These are phyloP conservation scores for Drosophila incognita DNA, from an alignment of 2,888 invertebrate species.

Conservation along the genomic window DNA sequence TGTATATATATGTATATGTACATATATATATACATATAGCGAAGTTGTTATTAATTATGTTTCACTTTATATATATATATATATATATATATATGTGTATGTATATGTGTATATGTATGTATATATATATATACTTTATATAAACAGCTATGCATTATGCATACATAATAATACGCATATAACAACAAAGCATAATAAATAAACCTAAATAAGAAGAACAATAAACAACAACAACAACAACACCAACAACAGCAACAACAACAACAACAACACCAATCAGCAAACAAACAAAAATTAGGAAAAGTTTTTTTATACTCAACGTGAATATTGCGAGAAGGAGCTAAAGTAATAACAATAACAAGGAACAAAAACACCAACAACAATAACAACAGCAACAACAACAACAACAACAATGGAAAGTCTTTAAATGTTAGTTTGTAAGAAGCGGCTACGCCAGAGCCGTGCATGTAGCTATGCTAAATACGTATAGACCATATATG, in stretches of 20 bases:
- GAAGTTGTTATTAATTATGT: too few relatives aligned
- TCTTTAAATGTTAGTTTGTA: conserved; percentile 75
- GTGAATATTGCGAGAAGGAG: conserved; percentile 13
- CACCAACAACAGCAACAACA: neutral
- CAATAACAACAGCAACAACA: conserved; percentile 14
- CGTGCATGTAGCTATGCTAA: conserved; percentile 49
- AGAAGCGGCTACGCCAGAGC: conserved; percentile 63
- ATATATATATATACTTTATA: conserved; percentile 1
- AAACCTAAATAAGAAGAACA: conserved; percentile 24
- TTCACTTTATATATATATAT: conserved; percentile 26
- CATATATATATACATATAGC: too few relatives aligned
- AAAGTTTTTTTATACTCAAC: conserved; percentile 29
- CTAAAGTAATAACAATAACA: neutral
- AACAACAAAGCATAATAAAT: conserved; percentile 15
- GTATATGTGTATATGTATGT: neutral
- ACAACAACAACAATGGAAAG: conserved; percentile 58
- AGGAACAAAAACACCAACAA: neutral
- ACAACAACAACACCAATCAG: conserved; percentile 12
- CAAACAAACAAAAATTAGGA: conserved; percentile 21
- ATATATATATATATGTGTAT: too few relatives aligned
- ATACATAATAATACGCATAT: conserved; percentile 47
- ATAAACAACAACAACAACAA: conserved; percentile 19
- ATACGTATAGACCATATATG: conserved; percentile 31
- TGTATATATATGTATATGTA: conserved; percentile 28
- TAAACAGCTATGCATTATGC: conserved; percentile 48